Percentiles rank a stretch among this genome's conserved stretches.
phyloP scores from a whole-genome alignment of 2,888 invertebrate species.

The Hypercompe scribonia region DNA sequence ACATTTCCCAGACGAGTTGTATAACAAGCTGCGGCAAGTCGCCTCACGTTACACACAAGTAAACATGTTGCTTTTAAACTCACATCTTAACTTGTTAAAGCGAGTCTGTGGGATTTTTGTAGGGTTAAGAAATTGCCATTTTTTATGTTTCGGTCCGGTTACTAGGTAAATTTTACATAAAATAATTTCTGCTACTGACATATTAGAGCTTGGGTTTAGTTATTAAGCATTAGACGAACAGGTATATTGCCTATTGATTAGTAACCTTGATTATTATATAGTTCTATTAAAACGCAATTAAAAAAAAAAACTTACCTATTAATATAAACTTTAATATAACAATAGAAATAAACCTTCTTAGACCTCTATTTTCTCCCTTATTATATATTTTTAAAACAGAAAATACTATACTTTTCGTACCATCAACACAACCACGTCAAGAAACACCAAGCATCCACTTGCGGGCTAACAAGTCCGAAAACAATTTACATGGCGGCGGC shows the following conservation, averaged over 20 bases:
- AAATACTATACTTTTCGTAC: background rate
- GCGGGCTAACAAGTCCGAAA: slow-evolving; percentile 55
- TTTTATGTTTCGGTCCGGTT: background rate
- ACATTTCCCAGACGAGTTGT: slow-evolving; percentile 41
- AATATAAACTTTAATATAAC: background rate
- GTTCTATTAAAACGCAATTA: too few relatives aligned
- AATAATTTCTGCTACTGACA: background rate
- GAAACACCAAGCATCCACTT: slow-evolving; percentile 28
- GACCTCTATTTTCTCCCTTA: background rate
- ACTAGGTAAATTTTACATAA: background rate
- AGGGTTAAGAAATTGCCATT: background rate
- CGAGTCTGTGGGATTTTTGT: background rate
- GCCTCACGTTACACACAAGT: slow-evolving; percentile 5
- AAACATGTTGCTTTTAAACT: slow-evolving; percentile 5
- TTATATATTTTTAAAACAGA: background rate
- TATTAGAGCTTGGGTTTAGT: too few relatives aligned
- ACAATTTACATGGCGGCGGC: slow-evolving; percentile 56
- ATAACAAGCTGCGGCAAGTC: slow-evolving; percentile 38
- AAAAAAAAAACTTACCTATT: too few relatives aligned
- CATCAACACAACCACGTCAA: slow-evolving; percentile 8
- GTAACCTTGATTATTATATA: too few relatives aligned
- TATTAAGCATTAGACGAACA: background rate
- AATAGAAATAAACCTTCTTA: background rate
- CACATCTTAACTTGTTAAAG: background rate
- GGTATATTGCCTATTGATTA: too few relatives aligned